These are phyloP conservation scores for Eupithecia abbreviata DNA, from an alignment of 2,888 invertebrate species.

Conservation along the genomic window DNA sequence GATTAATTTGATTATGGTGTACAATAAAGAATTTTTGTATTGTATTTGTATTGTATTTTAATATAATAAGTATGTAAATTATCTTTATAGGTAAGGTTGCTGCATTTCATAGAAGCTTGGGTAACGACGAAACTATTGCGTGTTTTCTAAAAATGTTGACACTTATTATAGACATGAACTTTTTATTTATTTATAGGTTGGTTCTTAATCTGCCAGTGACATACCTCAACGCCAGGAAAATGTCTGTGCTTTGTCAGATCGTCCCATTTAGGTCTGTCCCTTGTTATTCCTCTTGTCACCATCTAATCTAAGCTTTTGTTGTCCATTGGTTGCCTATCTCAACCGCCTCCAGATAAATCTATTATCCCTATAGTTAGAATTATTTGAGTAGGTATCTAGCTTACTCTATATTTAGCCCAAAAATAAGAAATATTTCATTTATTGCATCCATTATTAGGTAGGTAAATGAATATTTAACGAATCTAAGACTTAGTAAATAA, in stretches of 20 bases:
- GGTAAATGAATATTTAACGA: too few species aligned
- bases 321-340: background rate
- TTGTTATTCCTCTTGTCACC: conserved; percentile 27
- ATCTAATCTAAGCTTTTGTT: conserved; percentile 7
- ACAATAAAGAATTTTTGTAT: too few species aligned
- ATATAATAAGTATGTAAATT: too few species aligned
- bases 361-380: background rate
- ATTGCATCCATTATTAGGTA: too few species aligned
- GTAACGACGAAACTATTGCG: background rate
- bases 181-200: background rate
- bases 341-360: background rate
- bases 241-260: conserved; percentile 3
- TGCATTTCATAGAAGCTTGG: background rate
- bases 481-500: too few species aligned
- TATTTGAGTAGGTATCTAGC: background rate
- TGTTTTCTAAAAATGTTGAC: background rate
- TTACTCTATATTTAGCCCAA: background rate
- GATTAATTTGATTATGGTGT: too few species aligned
- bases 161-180: background rate
- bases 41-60: too few species aligned
- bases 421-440: background rate
- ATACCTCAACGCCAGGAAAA: background rate
- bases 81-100: background rate
- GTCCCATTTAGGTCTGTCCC: conserved; percentile 11
- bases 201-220: conserved; percentile 1